Percentiles rank a stretch among this genome's conserved stretches.
Conservation (phyloP, 2,888 invertebrate genomes). For the Branchellion lobata region DNA sequence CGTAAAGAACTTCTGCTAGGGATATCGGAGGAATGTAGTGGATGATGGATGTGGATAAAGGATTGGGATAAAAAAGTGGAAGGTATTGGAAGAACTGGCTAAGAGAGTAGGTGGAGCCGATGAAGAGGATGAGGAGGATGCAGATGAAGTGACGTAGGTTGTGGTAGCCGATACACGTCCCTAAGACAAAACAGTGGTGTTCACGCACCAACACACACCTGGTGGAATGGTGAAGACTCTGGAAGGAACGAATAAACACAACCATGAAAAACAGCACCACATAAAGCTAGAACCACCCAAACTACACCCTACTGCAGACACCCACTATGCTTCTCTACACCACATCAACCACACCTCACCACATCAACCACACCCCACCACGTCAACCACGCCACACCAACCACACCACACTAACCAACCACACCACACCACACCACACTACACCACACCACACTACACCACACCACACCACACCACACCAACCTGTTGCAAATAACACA, state of each 20-base stretch:
- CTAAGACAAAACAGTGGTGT: conserved; percentile 18
- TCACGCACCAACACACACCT: background rate
- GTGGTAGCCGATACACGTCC: background rate
- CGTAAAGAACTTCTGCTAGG: background rate
- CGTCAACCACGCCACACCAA: too few relatives aligned
- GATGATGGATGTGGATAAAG: background rate
- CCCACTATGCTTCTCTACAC: too few relatives aligned
- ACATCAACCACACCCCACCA: too few relatives aligned
- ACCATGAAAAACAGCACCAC: background rate
- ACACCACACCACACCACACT: too few relatives aligned
- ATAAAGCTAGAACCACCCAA: too few relatives aligned
- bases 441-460: too few relatives aligned
- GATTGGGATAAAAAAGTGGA: background rate
- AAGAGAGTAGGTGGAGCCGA: conserved; percentile 1
- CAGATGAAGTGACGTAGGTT: conserved; percentile 8
- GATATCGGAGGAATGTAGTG: background rate
- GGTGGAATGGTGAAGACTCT: background rate
- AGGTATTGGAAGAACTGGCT: conserved; percentile 8
- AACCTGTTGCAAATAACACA: conserved; percentile 16
- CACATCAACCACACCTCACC: too few relatives aligned
- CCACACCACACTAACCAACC: too few relatives aligned
- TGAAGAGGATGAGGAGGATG: background rate
- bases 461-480: too few relatives aligned
- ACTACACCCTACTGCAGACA: too few relatives aligned
- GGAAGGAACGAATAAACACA: background rate